Percentiles rank a stretch among this genome's conserved stretches.
phyloP scores from a whole-genome alignment of 2,113 vertebrate species.

The Crypturellus undulatus region DNA sequence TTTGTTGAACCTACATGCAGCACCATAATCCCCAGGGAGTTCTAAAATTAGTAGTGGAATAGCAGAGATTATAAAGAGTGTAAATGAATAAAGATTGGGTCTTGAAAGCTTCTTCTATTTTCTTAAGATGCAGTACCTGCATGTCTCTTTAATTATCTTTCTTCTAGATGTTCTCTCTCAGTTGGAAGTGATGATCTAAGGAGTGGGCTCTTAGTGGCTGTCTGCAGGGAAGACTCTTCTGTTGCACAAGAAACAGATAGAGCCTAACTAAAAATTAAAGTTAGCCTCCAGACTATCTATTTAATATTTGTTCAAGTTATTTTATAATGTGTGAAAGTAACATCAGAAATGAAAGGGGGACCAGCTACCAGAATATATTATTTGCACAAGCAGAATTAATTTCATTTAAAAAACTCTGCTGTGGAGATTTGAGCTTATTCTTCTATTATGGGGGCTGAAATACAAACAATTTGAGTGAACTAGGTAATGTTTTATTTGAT shows the following conservation, averaged over 20 bases:
- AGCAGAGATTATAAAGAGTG: background rate
- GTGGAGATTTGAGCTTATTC: constrained; percentile 27
- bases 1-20: background rate
- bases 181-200: background rate
- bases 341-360: background rate
- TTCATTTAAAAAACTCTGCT: background rate
- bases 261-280: background rate
- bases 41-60: background rate
- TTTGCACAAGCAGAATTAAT: constrained; percentile 36
- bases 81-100: background rate
- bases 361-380: background rate
- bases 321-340: background rate
- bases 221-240: background rate
- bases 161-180: background rate
- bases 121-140: background rate
- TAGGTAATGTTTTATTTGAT: constrained; percentile 43
- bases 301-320: background rate
- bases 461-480: background rate
- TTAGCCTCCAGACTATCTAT: background rate
- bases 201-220: background rate
- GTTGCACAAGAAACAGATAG: background rate
- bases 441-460: constrained; percentile 14
- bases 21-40: background rate
- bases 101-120: background rate
- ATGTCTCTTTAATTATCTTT: background rate